These are phyloP conservation scores for Drosophila mercatorum DNA, from an alignment of 2,888 invertebrate genomes.

Conservation along the genomic window DNA sequence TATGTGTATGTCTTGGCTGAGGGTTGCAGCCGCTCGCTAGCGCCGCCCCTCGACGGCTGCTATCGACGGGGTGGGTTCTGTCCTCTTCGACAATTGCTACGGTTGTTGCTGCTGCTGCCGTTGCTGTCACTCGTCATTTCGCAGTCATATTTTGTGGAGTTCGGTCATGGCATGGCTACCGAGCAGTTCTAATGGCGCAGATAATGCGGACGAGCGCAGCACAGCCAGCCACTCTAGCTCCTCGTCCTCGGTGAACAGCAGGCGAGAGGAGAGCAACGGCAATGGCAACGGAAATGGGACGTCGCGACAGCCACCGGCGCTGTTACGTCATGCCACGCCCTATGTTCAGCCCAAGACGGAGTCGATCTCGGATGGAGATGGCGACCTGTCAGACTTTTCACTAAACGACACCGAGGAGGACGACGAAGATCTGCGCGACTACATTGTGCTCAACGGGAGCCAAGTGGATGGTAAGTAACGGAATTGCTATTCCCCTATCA, in stretches of 20 bases:
- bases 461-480: slow-evolving; percentile 69
- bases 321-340: slow-evolving; percentile 55
- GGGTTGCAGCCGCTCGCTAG: slow-evolving; percentile 31
- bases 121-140: slow-evolving; percentile 31
- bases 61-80: slow-evolving; percentile 12
- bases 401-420: slow-evolving; percentile 92
- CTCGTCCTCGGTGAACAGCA: slow-evolving; percentile 36
- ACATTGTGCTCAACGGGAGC: slow-evolving; percentile 63
- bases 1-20: neutral
- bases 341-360: slow-evolving; percentile 80
- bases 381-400: slow-evolving; percentile 87
- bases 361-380: slow-evolving; percentile 82
- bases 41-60: slow-evolving; percentile 10
- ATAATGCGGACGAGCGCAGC: slow-evolving; percentile 70
- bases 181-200: slow-evolving; percentile 60
- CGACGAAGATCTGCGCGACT: slow-evolving; percentile 84
- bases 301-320: slow-evolving; percentile 36
- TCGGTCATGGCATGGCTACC: slow-evolving; percentile 67
- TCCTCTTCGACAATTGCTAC: neutral
- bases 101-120: neutral
- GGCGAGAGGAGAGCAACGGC: slow-evolving; percentile 30
- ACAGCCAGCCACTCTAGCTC: slow-evolving; percentile 66
- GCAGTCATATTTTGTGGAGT: slow-evolving; percentile 4
- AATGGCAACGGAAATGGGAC: slow-evolving; percentile 12
- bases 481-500: neutral